Conservation (phyloP, 2,888 invertebrate genomes). For the Pseudococcus jackbeardsleyi region DNA sequence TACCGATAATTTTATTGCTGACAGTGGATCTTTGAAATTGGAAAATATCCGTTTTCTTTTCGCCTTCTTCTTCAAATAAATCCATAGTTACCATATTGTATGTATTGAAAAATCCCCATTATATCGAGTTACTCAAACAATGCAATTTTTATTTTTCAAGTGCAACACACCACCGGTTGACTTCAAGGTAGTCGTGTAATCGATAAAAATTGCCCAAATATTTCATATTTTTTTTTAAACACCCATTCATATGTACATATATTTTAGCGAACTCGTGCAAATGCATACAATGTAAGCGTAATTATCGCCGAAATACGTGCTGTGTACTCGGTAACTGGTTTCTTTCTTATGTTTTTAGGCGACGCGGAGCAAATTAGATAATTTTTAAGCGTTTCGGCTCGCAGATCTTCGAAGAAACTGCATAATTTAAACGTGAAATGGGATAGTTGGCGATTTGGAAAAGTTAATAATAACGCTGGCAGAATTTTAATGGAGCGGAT, state of each 20-base stretch:
- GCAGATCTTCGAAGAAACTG: not conserved
- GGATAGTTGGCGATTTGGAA: not conserved
- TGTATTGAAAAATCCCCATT: too few species aligned
- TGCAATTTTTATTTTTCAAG: constrained; percentile 7
- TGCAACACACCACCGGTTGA: not conserved
- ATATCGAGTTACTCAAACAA: not conserved
- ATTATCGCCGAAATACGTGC: not conserved
- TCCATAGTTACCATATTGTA: too few species aligned
- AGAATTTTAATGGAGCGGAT: constrained; percentile 50
- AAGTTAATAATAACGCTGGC: constrained; percentile 50
- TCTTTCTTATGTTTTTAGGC: not conserved
- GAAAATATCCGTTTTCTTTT: not conserved
- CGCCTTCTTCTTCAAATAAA: not conserved
- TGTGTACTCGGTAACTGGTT: not conserved
- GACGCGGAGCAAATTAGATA: constrained; percentile 15
- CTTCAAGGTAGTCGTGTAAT: constrained; percentile 17
- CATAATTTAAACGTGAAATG: constrained; percentile 7
- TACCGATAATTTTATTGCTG: not conserved
- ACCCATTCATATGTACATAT: not conserved
- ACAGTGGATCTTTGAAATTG: not conserved
- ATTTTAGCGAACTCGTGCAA: constrained; percentile 23
- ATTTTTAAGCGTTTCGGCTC: constrained; percentile 7
- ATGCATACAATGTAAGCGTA: constrained; percentile 3
- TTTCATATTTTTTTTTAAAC: not conserved
- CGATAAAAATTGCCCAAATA: not conserved